phyloP scores from a whole-genome alignment of 53 echinoderm and acorn worm species.

The Luidia sarsii region DNA sequence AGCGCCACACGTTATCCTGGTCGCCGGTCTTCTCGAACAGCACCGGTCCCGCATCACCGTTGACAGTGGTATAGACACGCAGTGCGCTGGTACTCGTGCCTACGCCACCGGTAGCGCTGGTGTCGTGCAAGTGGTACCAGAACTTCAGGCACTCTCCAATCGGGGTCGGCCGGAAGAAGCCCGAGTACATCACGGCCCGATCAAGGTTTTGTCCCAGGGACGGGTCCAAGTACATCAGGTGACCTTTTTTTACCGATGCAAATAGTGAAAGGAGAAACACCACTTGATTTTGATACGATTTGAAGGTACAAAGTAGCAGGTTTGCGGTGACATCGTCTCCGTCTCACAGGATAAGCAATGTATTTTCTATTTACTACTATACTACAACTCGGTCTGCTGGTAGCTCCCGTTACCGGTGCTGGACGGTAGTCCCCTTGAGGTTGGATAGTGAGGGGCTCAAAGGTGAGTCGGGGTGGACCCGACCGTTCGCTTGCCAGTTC shows the following conservation, averaged over 20 bases:
- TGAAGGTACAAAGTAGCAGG: too few relatives aligned
- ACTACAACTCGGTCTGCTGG: too few relatives aligned
- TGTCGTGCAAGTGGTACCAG: constrained; percentile 67
- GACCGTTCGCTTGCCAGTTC: too few relatives aligned
- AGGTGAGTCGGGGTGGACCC: background rate
- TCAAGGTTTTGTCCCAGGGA: constrained; percentile 11
- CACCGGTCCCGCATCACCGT: constrained; percentile 35
- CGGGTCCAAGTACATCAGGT: constrained; percentile 45
- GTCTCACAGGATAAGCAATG: too few relatives aligned
- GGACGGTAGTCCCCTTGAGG: background rate
- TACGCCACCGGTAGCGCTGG: too few relatives aligned
- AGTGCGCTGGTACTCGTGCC: constrained; percentile 37
- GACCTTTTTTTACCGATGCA: constrained; percentile 19
- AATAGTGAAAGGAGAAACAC: too few relatives aligned
- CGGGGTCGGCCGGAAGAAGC: constrained; percentile 21
- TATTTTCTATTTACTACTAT: too few relatives aligned
- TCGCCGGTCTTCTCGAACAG: constrained; percentile 49
- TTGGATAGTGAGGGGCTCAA: too few relatives aligned
- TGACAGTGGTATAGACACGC: constrained; percentile 12
- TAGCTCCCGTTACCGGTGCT: too few relatives aligned
- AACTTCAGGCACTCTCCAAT: constrained; percentile 64
- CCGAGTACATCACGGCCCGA: constrained; percentile 42
- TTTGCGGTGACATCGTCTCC: too few relatives aligned
- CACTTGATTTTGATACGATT: too few relatives aligned
- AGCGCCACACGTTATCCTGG: constrained; percentile 64